Base-by-base conservation (phyloP, 2,888 invertebrate species). In the Thereva nobilitata region DNA sequence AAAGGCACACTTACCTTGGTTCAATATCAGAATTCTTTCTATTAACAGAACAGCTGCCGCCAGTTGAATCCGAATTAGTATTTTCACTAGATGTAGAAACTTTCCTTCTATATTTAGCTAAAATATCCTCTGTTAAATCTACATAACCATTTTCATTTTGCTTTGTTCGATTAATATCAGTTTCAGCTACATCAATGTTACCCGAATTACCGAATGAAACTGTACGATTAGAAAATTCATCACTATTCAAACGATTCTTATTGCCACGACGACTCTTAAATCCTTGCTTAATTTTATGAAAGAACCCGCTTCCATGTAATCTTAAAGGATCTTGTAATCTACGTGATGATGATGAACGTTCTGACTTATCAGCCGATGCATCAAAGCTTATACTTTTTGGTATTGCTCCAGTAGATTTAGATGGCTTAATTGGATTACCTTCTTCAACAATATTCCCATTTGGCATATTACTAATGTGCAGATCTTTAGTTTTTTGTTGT, bases 301-400 rank as follows among this genome's bases (percentile, higher is more conserved):
- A 90, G 73, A 92, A 89, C 12, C 91, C 84, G 67, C 85, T 83
- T 67, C 86, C 86, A 72, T 75, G 78, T 50, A 67, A 42, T 4
- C 70, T 49, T 44, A 45, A 34, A 6, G 70, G 69, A 37, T 70
- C 70, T 44, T 63, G 66, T 23, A 68, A 84, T 84, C 86, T 71
- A 84, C 85, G 70, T 83, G 79, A 66, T 80, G 73, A 70, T 82
- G 65, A 55, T 40, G 69, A 70, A 12, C 72, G 70, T 73, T 89
- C 89, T 2, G 87, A 86, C 72, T 92, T 89, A 76, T 93, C 92
- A 0, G 93, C 93, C 0, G 92, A 92, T 77, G 93, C 91, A 80
- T 95, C 94, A 74, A 94, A 94, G 77, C 92, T 93, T 73, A 94
- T 94, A 75, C 93, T 94, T 81, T 95, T 95, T 1, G 93, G 93